phyloP scores from a whole-genome alignment of 2,113 vertebrate species.

The Garra rufa region DNA sequence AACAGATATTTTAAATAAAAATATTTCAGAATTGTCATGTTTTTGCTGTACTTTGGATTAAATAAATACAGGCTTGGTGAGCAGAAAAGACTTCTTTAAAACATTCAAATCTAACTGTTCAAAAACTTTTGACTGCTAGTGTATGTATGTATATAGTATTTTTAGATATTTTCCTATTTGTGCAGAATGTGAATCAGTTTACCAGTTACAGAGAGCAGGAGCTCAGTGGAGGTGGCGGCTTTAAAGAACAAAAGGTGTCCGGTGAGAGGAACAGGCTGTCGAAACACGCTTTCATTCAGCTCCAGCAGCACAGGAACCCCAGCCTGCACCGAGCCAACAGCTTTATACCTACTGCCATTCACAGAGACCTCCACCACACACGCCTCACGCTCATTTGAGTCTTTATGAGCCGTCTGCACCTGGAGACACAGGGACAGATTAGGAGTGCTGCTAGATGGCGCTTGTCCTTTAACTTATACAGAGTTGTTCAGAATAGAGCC shows the following conservation, averaged over 20 bases:
- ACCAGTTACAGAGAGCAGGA: constrained; percentile 80
- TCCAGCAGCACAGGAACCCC: constrained; percentile 78
- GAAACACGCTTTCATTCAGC: constrained; percentile 81
- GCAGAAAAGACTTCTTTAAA: too few relatives aligned
- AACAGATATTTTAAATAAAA: too few relatives aligned
- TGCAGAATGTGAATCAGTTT: constrained; percentile 45
- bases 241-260: constrained; percentile 86
- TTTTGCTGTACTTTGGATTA: too few relatives aligned
- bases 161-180: too few relatives aligned
- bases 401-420: constrained; percentile 67
- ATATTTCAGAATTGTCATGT: too few relatives aligned
- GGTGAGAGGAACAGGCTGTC: constrained; percentile 79
- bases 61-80: too few relatives aligned
- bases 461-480: not conserved
- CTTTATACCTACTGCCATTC: constrained; percentile 70
- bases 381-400: not conserved
- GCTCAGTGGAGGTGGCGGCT: constrained; percentile 66
- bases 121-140: too few relatives aligned
- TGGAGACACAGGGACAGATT: constrained; percentile 48
- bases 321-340: constrained; percentile 80
- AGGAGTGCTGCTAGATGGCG: not conserved
- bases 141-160: too few relatives aligned
- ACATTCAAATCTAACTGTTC: too few relatives aligned
- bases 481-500: too few relatives aligned
- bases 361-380: constrained; percentile 69